Evolutionary conservation across 2,888 invertebrate genomes (phyloP).

Genomic region (Cheilosia vernalis): DNA sequence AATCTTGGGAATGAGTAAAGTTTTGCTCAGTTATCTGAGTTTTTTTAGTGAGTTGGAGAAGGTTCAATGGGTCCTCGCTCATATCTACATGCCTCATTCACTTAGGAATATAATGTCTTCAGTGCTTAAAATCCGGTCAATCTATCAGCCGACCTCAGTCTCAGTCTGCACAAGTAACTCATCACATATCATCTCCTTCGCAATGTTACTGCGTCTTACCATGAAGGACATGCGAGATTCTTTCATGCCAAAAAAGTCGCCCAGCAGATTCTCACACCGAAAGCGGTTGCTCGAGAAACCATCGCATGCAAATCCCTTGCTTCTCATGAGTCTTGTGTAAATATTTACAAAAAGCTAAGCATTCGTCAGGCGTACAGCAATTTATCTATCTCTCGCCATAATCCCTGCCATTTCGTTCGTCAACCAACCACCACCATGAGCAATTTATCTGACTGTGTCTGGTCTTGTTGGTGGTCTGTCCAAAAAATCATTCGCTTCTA

Average conservation of each 20-base stretch:
- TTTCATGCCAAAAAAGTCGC: not conserved
- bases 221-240: slow-evolving; percentile 6
- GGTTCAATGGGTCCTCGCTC: too few relatives aligned
- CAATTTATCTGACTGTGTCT: slow-evolving; percentile 52
- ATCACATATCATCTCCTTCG: slow-evolving; percentile 6
- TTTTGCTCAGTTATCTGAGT: too few relatives aligned
- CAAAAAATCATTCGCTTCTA: not conserved
- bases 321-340: slow-evolving; percentile 57
- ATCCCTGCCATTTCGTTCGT: slow-evolving; percentile 46
- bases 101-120: too few relatives aligned
- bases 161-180: not conserved
- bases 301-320: slow-evolving; percentile 42
- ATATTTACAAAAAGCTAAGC: slow-evolving; percentile 66
- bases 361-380: slow-evolving; percentile 55
- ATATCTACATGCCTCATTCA: too few relatives aligned
- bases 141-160: slow-evolving; percentile 10
- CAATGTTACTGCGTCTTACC: slow-evolving; percentile 14
- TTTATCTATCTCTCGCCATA: slow-evolving; percentile 51
- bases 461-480: slow-evolving; percentile 25
- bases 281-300: not conserved
- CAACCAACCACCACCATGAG: slow-evolving; percentile 24
- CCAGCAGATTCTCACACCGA: not conserved
- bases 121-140: too few relatives aligned
- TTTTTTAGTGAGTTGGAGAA: too few relatives aligned
- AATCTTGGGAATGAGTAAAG: too few relatives aligned